A percentile compares a stretch with the other conserved stretches of the same genome.
Conservation (phyloP, 2,113 vertebrate genomes). For the Lampris incognitus region DNA sequence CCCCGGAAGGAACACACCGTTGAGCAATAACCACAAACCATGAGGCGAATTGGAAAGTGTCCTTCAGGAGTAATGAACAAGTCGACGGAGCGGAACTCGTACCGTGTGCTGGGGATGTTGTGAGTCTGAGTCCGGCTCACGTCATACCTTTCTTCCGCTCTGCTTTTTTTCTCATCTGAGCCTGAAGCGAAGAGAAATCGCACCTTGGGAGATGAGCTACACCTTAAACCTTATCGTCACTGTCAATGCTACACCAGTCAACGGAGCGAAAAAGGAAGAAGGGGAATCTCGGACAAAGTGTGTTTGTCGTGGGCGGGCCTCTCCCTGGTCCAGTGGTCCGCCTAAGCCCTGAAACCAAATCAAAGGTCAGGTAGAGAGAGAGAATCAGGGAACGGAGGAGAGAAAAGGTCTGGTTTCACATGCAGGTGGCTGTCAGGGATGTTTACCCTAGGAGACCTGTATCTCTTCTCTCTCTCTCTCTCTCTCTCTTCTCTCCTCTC, state of each 20-base stretch:
- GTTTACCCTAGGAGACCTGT: constrained; percentile 61
- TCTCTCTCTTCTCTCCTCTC: background rate
- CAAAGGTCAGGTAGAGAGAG: constrained; percentile 56
- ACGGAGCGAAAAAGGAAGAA: background rate
- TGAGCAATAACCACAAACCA: background rate
- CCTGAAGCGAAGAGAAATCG: too few species aligned
- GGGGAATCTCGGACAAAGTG: constrained; percentile 31
- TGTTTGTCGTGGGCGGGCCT: constrained; percentile 35
- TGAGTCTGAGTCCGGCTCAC: background rate
- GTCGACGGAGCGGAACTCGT: background rate
- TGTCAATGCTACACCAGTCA: background rate
- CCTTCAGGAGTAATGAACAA: too few species aligned
- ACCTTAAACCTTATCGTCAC: background rate
- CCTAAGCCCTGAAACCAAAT: constrained; percentile 37
- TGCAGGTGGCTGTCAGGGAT: constrained; percentile 75
- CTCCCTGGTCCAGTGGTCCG: constrained; percentile 24
- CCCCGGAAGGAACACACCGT: background rate
- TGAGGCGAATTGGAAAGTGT: background rate
- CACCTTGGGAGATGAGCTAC: too few species aligned
- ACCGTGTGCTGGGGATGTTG: background rate
- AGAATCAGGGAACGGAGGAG: constrained; percentile 56
- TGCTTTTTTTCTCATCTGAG: too few species aligned
- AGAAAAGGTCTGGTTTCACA: constrained; percentile 70
- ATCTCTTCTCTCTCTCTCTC: constrained; percentile 44
- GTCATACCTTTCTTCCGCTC: too few species aligned